Base-by-base conservation (phyloP, 2,797 vertebrate genomes). In the Sciurus carolinensis region DNA sequence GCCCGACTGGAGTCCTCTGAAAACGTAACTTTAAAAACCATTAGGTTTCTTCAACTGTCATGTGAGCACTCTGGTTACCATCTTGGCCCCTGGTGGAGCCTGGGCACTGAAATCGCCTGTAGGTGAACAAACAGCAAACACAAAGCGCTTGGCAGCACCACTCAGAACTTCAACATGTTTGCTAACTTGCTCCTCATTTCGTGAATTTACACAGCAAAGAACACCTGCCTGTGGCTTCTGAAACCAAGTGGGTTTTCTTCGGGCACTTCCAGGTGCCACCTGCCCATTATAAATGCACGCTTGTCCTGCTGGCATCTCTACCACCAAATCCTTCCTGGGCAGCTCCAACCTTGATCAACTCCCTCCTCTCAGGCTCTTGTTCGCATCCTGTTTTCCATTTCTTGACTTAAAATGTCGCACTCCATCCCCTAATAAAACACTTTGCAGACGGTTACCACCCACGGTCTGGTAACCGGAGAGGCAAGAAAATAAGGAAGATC, bases 391-490 rank as follows among this genome's bases (percentile, higher is more conserved):
- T 75, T 97, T 94, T 96, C 95, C 96, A 98, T 94, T 95, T 93
- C 97, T 96, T 97, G 80, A 97, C 96, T 98, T 97, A 90, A 93
- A 97, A 87, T 88, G 72, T 67, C 92, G 80, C 52, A 83, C 95
- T 97, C 82, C 66, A 28, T 82, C 80, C 18, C 79, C 2, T 52
- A 92, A 92, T 64, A 79, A 97, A 96, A 97, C 97, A 90, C 59
- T 97, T 76, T 66, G 95, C 71, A 96, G 95, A 67, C 89, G 69
- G 57, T 66, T 94, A 64, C 95, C 36, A 2, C 83, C 94, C 85
- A 95, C 39, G 76, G 4, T 62, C 66, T 83, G 52, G 79, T 84
- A 91, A 95, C 80, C 75, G n/a, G 90, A 91, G 89, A 14, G 10
- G 91, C 79, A 93, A 94, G 92, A 89, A 94, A 72, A 95, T 26